Evolutionary conservation across 53 echinoderm and acorn worm genomes (phyloP), one percentile per base, ranked within the genome.

Genomic region (Patiria pectinifera): DNA sequence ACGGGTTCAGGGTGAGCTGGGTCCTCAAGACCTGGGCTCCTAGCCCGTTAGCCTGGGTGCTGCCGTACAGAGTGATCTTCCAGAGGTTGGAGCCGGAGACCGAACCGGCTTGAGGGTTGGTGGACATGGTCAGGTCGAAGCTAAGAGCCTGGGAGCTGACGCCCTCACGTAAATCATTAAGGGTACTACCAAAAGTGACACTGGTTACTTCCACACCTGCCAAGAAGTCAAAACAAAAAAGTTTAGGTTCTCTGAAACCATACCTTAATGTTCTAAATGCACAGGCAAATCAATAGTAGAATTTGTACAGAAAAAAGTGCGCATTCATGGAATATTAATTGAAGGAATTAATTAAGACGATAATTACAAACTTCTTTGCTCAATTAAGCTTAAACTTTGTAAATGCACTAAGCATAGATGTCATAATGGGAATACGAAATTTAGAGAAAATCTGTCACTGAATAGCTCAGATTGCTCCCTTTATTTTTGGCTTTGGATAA

Each of bases 121-220:
- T 87, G 48, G 86, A 83, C 78, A 96, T 76, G 45, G 92, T 88
- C 10, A 98, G 24, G 86, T 94, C 93, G 62, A 98, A 98, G 85
- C 82, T 84, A 9, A 96, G 74, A 21, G 25, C 77, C 58, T 93
- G 92, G 19, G 84, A 76, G 45, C 80, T 48, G 74, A 91, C 95
- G 9, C 95, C 84, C 72, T 93, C 98, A 43, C 94, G 94, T 26
- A 96, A 80, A 6, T 70, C 80, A 58, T 78, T 72, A 4, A 91
- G 92, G 69, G 62, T 66, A 15, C 69, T 80, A 46, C 86, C 72
- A 59, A 96, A 86, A 0, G 22, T 49, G 0, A 96, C 87, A 13
- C 59, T 88, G 63, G 91, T 78, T 26, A 95, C 95, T 92, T 94
- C 94, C 26, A 97, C 96, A 63, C 97, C 97, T 96, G 83, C 10